Conservation (phyloP, 2,113 vertebrate genomes). For the Sturnira hondurensis region DNA sequence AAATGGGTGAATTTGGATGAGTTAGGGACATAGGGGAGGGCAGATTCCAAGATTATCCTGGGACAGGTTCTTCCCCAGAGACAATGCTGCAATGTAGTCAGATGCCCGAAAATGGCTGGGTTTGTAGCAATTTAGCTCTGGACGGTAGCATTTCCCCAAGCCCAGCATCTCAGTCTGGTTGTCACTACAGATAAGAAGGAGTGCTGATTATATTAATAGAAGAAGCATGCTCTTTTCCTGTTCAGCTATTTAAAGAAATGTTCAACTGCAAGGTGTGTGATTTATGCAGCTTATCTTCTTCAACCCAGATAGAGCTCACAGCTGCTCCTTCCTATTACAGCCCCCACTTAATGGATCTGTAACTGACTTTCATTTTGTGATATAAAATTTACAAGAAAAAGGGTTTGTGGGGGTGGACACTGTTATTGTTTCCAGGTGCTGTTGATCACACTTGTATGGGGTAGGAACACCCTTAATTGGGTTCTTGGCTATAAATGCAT, state of each 20-base stretch:
- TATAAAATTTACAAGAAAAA: constrained; percentile 73
- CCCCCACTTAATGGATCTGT: constrained; percentile 70
- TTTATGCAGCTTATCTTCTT: constrained; percentile 80
- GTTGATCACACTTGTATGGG: constrained; percentile 53
- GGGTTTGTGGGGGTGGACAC: neutral
- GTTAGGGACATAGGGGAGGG: neutral
- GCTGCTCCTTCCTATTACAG: constrained; percentile 44
- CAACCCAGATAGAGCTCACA: constrained; percentile 72
- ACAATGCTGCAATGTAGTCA: rapidly evolving
- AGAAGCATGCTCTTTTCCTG: constrained; percentile 59
- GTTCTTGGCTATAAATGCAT: constrained; percentile 55
- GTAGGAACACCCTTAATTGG: constrained; percentile 58
- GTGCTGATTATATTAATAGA: constrained; percentile 40
- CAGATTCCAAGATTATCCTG: neutral
- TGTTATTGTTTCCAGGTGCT: constrained; percentile 74
- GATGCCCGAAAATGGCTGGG: rapidly evolving
- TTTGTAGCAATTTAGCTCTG: rapidly evolving
- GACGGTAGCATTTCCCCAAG: neutral
- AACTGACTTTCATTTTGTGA: constrained; percentile 71
- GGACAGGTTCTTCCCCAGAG: neutral
- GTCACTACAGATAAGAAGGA: constrained; percentile 45
- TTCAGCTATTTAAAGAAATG: constrained; percentile 77
- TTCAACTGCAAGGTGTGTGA: constrained; percentile 68
- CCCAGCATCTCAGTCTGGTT: constrained; percentile 29
- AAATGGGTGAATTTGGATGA: neutral